Evolutionary conservation across 2,113 vertebrate genomes (phyloP), one percentile per base, ranked within the genome.

Genomic region (Ahaetulla prasina): DNA sequence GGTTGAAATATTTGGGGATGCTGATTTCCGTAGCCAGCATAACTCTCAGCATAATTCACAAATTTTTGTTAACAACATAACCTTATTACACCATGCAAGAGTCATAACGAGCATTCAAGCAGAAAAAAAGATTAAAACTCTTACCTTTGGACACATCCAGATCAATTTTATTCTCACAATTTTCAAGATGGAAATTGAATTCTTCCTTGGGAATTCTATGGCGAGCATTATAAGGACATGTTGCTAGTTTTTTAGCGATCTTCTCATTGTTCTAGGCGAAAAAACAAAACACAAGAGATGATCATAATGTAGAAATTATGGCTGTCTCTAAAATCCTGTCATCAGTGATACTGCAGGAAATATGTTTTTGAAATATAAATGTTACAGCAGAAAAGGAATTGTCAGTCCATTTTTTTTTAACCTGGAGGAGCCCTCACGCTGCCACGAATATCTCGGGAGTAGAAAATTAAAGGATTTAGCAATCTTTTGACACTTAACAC

Each of bases 211-310:
- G 97, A 45, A 99, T 94, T 63, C 97, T 95, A 94, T 98, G 98
- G 16, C 97, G 96, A 80, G 98, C 98, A 54, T 99, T 98, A 50
- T 97, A 98, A 2, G 98, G 98, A 86, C 98, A 99, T 0, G 96
- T 97, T 93, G 96, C 97, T 9, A 98, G 94, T 74, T 96, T 93
- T 5, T 93, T 97, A 87, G 98, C 98, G 45, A 98, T 94, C 90
- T 96, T 95, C 0, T 96, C 97, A 92, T 98, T 98, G 95, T 98
- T 98, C 98, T 97, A 93, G 49, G 23, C 35, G 8, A 39, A 7
- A 23, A 23, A 8, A 94, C 91, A n/a, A 47, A 27, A 49, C 49
- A 23, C 0, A 30, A 87, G 10, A 45, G 88, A 10, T 53, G 4
- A 14, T 49, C 27, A 86, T 86, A 86, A 47, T 27, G 45, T 49